Evolutionary conservation across 2,797 vertebrate genomes (phyloP).

Genomic region (Bufotes viridis): DNA sequence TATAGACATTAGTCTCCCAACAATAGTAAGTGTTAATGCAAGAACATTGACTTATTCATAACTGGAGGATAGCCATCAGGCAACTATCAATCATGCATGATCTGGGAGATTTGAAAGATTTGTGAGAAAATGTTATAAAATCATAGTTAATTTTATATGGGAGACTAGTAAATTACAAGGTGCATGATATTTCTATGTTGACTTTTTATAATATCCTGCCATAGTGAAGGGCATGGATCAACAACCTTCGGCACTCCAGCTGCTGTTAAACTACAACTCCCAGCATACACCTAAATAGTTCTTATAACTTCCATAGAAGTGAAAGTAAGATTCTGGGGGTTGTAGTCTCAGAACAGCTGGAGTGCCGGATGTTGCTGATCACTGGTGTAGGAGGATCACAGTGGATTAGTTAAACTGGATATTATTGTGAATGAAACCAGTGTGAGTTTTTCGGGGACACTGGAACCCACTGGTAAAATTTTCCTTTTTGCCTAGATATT

Average conservation of each 20-base stretch:
- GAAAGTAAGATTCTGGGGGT: no score
- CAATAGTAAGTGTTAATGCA: background rate
- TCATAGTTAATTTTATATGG: background rate
- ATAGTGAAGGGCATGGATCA: no score
- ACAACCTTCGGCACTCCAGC: no score
- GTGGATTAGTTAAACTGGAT: background rate
- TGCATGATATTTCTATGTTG: background rate
- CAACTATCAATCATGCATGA: background rate
- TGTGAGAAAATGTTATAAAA: background rate
- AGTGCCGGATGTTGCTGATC: no score
- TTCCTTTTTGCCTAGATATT: no score
- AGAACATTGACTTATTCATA: background rate
- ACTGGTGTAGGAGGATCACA: background rate
- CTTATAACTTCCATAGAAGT: no score
- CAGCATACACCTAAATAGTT: no score
- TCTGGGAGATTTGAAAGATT: conserved; percentile 2
- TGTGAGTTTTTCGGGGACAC: background rate
- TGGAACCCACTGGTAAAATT: no score
- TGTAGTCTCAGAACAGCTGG: no score
- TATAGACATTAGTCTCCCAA: background rate
- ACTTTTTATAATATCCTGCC: background rate
- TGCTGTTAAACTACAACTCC: no score
- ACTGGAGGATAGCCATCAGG: background rate
- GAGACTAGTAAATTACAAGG: background rate
- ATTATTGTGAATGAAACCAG: background rate